Base-by-base conservation (phyloP, 2,797 vertebrate genomes). In the Fistularia commersonii region DNA sequence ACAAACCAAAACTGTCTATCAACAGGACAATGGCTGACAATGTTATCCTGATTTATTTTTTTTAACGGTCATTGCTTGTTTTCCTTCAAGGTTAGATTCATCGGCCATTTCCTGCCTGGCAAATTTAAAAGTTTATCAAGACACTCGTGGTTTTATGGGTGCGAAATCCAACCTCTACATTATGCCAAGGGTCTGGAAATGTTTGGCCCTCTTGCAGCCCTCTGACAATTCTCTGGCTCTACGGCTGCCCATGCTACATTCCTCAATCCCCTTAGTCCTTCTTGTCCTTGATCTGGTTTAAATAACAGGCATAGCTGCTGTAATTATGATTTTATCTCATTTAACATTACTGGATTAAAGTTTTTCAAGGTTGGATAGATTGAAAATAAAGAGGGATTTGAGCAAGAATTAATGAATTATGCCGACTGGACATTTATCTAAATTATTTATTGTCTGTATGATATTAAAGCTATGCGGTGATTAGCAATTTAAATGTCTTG, bases 401-500 rank as follows among this genome's bases (percentile, higher is more conserved):
- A 80, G 67, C n/a, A 9, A 57, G 57, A 66, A 69, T 79, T 79
- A 83, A 79, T 80, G 76, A 88, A 86, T 83, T 80, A 80, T 61
- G 68, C 69, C 57, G 57, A 83, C 54, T 84, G 82, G 85, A 87
- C 85, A 83, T 64, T 79, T 67, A 74, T 81, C 69, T 89, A 79
- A 91, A 90, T 90, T 71, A 90, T 90, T 90, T 61, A 90, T 84
- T 72, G 79, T 86, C 72, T 78, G 64, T 78, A 76, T 82, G 74
- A 81, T 83, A 76, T 89, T 86, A 75, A 78, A 84, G 77, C 74
- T 82, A 82, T 82, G 69, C 69, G 72, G 79, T 85, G 80, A 88
- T 91, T 85, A 88, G 85, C 80, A 87, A 85, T 89, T 88, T 86
- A 87, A 87, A 89, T 82, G 66, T 85, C 81, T 82, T 69, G 42